These are phyloP conservation scores for Rattus norvegicus DNA, from an alignment of 2,113 vertebrate genomes.

Conservation along the genomic window DNA sequence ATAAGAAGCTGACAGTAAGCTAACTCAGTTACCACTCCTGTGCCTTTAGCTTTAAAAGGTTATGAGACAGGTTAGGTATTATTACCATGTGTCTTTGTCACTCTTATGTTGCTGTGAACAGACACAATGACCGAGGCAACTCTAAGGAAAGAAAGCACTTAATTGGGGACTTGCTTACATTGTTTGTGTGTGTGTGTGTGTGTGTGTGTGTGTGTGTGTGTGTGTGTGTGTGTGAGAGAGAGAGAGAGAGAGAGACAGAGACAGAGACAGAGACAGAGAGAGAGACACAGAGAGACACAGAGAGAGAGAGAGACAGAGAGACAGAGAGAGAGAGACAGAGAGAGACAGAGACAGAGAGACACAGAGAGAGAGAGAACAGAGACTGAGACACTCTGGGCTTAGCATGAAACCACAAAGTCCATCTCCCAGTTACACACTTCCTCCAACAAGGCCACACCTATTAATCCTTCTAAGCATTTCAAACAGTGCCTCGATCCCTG, in stretches of 20 bases:
- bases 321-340: too few relatives aligned
- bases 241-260: too few relatives aligned
- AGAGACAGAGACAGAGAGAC: not conserved
- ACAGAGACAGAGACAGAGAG: not conserved
- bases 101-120: not conserved
- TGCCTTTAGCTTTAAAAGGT: not conserved
- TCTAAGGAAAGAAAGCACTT: not conserved
- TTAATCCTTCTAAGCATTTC: not conserved
- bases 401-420: not conserved
- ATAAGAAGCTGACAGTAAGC: not conserved
- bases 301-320: not conserved
- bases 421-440: not conserved
- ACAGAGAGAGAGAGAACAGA: not conserved
- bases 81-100: not conserved
- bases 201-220: too few relatives aligned
- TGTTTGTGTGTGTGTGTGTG: too few relatives aligned
- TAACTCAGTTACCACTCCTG: not conserved
- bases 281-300: too few relatives aligned
- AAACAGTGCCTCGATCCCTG: not conserved
- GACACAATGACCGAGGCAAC: not conserved
- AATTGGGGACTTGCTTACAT: not conserved
- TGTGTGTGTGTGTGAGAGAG: too few relatives aligned
- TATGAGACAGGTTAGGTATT: not conserved
- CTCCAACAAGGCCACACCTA: not conserved
- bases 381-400: not conserved